These are phyloP conservation scores for Pagetopsis macropterus DNA, from an alignment of 2,797 vertebrate species.

Conservation along the genomic window DNA sequence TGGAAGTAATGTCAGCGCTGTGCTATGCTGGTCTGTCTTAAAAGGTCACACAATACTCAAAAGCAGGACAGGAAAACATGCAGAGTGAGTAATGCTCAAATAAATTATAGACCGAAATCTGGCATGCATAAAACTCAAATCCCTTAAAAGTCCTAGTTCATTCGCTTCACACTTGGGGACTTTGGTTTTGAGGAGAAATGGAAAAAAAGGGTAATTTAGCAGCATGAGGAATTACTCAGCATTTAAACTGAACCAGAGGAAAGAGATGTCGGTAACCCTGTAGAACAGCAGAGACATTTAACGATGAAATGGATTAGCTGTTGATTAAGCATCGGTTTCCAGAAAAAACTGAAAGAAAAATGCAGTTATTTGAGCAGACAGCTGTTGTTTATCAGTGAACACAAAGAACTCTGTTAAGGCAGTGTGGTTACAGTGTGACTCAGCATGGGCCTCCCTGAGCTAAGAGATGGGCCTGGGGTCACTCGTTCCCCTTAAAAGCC, in stretches of 20 bases:
- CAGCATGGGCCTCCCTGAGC: constrained; percentile 62
- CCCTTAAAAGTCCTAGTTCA: constrained; percentile 24
- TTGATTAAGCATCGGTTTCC: constrained; percentile 35
- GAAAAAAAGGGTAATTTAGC: constrained; percentile 11
- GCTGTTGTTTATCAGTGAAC: constrained; percentile 73
- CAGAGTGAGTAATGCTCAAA: constrained; percentile 28
- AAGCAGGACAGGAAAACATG: constrained; percentile 36
- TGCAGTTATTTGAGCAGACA: constrained; percentile 70
- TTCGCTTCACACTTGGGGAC: constrained; percentile 17
- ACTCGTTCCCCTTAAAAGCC: constrained; percentile 29
- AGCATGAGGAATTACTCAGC: neutral
- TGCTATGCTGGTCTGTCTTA: constrained; percentile 26
- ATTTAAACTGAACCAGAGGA: constrained; percentile 8
- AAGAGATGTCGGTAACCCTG: constrained; percentile 12
- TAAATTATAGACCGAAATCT: constrained; percentile 31
- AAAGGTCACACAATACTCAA: constrained; percentile 34
- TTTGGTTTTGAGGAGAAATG: constrained; percentile 25
- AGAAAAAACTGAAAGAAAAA: constrained; percentile 26
- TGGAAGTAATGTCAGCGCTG: constrained; percentile 13
- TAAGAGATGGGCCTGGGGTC: constrained; percentile 51
- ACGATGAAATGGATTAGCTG: constrained; percentile 8
- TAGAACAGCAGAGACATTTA: constrained; percentile 4
- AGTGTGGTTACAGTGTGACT: constrained; percentile 69
- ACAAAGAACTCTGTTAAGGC: constrained; percentile 72
- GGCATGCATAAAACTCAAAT: constrained; percentile 25